Base-by-base conservation (phyloP, 2,797 vertebrate genomes). In the Pseudomugil gertrudae region DNA sequence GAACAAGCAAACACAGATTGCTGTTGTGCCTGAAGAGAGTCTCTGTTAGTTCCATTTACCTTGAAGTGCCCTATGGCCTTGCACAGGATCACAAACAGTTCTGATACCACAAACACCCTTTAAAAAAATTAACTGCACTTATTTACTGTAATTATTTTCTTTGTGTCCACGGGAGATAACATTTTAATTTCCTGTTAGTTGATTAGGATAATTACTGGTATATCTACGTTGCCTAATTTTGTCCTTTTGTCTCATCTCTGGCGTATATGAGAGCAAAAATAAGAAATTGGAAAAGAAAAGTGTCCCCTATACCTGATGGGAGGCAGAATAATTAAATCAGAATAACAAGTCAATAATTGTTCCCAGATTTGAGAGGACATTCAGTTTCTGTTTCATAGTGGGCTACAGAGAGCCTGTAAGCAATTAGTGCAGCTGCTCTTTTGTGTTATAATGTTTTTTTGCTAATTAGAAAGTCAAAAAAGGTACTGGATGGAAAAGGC, bases 391-490 rank as follows among this genome's bases (percentile, higher is more conserved):
- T 69, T 68, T 45, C 43, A 65, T 58, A 76, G 52, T 30, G 26
- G 27, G 13, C 38, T 30, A 51, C 9, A 23, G 58, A 50, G 57
- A 65, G 33, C 47, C 32, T 38, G n/a, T 43, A 19, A 47, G 60
- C 36, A 84, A 72, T 80, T 70, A 65, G 57, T 47, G 51, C 50
- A 66, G 52, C 60, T 78, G 62, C 26, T 73, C 38, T 63, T 66
- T 79, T 79, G 48, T 40, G 27, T 76, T 69, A 43, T 9, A 26
- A 10, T n/a, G 9, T 38, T 3, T 29, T 57, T 74, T 66, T 69
- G 36, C 32, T 69, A 62, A 74, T 81, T 72, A 72, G 53, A 63
- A 75, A 73, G 63, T 79, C 43, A 75, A 69, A 77, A 21, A 70
- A 63, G 40, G 36, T 51, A 29, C 11, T 38, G 56, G 27, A 74